Conservation (phyloP, 2,113 vertebrate species). For the Scomber japonicus region DNA sequence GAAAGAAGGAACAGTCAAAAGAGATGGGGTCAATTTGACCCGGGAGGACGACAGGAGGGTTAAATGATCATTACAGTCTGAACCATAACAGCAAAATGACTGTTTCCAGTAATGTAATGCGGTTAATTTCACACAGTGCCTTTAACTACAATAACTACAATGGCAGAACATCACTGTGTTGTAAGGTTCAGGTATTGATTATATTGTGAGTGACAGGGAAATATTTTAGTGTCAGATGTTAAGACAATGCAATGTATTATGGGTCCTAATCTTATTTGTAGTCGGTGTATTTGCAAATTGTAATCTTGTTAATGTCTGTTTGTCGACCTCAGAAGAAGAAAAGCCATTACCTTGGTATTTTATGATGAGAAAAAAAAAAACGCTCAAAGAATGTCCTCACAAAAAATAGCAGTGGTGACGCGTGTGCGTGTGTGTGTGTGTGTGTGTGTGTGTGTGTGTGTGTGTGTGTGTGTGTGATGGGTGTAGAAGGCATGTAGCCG, state of each 20-base stretch:
- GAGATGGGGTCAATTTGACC: too few species aligned
- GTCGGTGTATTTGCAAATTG: constrained; percentile 42
- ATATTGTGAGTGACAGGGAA: constrained; percentile 2
- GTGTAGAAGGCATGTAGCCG: constrained; percentile 69
- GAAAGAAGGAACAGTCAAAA: too few species aligned
- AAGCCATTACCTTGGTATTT: constrained; percentile 40
- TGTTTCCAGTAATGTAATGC: background rate
- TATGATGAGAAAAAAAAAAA: background rate
- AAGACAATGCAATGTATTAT: constrained; percentile 4
- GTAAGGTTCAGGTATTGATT: constrained; percentile 14
- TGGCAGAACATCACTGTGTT: background rate
- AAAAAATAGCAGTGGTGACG: constrained; percentile 27
- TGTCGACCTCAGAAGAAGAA: constrained; percentile 25
- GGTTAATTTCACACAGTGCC: background rate
- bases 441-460: constrained; percentile 34
- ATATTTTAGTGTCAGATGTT: constrained; percentile 8
- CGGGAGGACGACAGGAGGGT: too few species aligned
- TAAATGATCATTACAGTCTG: background rate
- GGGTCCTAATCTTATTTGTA: constrained; percentile 42
- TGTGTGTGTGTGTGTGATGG: constrained; percentile 29
- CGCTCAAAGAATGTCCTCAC: constrained; percentile 11
- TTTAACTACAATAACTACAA: background rate
- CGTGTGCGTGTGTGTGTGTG: constrained; percentile 19
- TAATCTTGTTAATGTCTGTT: constrained; percentile 50
- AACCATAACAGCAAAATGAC: background rate